Evolutionary conservation across 2,888 invertebrate species (phyloP).

Genomic region (Acrobeloides nanus): DNA sequence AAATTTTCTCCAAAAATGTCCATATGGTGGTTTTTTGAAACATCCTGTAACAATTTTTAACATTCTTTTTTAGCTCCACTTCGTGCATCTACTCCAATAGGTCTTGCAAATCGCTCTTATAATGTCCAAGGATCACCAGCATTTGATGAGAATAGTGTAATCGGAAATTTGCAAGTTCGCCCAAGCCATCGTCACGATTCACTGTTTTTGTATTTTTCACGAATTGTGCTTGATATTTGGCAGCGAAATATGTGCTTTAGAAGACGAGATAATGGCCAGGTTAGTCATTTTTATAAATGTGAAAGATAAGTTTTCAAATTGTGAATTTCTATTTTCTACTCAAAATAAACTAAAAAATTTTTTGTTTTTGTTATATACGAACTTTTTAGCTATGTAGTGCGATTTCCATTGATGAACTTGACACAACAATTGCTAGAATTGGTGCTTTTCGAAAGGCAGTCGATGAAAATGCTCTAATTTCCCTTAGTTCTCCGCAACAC

Average conservation of each 20-base stretch:
- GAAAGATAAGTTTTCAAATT: conserved; percentile 3
- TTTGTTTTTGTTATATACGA: too few species aligned
- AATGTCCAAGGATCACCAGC: too few species aligned
- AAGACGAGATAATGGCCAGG: conserved; percentile 5
- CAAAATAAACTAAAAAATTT: too few species aligned
- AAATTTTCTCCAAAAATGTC: too few species aligned
- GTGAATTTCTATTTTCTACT: not conserved
- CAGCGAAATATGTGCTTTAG: conserved; percentile 56
- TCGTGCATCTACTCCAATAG: too few species aligned
- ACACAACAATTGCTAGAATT: conserved; percentile 9
- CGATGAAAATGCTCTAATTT: conserved; percentile 31
- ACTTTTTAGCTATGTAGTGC: conserved; percentile 8
- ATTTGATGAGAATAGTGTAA: too few species aligned
- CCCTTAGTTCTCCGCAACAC: conserved; percentile 6
- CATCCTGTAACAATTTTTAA: too few species aligned
- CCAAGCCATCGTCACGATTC: conserved; percentile 83
- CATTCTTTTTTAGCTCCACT: too few species aligned
- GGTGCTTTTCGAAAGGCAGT: conserved; percentile 19
- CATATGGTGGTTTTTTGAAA: too few species aligned
- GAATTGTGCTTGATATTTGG: conserved; percentile 81
- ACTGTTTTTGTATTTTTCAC: conserved; percentile 78
- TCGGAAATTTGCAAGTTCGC: conserved; percentile 11
- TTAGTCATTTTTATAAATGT: not conserved
- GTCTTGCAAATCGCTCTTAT: too few species aligned
- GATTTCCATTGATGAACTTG: conserved; percentile 14